A percentile compares a stretch with the other conserved stretches of the same genome.
Evolutionary conservation across 2,888 invertebrate genomes (phyloP).

Genomic region (Synergus itoensis): DNA sequence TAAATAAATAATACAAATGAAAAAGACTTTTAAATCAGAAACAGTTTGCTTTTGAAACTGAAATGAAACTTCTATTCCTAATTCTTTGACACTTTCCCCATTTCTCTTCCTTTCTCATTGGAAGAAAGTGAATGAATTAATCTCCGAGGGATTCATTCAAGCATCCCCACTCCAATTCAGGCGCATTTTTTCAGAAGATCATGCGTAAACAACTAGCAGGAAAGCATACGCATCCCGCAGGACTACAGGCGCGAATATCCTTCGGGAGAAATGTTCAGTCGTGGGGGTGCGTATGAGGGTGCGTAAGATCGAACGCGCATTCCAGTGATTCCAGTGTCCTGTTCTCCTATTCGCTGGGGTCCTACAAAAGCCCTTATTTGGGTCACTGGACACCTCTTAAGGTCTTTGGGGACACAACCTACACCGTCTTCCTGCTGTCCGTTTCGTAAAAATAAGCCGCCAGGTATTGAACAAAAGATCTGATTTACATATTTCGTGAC

Average conservation of each 20-base stretch:
- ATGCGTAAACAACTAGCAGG: constrained; percentile 77
- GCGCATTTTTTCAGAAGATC: constrained; percentile 67
- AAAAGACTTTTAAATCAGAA: too few species aligned
- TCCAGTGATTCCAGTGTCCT: constrained; percentile 57
- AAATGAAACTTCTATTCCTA: too few species aligned
- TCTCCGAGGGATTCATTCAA: constrained; percentile 41
- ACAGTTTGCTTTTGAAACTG: background rate
- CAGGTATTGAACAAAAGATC: constrained; percentile 77
- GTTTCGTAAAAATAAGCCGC: constrained; percentile 75
- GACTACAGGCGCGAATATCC: constrained; percentile 56
- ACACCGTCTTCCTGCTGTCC: constrained; percentile 67
- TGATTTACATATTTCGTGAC: constrained; percentile 74
- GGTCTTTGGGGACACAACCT: constrained; percentile 63
- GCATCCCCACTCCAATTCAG: constrained; percentile 41
- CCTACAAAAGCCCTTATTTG: constrained; percentile 78
- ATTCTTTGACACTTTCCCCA: too few species aligned
- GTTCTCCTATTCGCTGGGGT: constrained; percentile 74
- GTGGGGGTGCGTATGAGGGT: constrained; percentile 59
- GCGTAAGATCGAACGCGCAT: constrained; percentile 59
- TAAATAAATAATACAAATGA: too few species aligned
- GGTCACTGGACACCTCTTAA: constrained; percentile 72
- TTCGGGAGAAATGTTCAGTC: constrained; percentile 56
- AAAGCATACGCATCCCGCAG: constrained; percentile 67
- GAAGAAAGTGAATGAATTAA: too few species aligned
- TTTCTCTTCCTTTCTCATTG: background rate